Evolutionary conservation across 2,888 invertebrate species (phyloP).

Genomic region (Clunio marinus): DNA sequence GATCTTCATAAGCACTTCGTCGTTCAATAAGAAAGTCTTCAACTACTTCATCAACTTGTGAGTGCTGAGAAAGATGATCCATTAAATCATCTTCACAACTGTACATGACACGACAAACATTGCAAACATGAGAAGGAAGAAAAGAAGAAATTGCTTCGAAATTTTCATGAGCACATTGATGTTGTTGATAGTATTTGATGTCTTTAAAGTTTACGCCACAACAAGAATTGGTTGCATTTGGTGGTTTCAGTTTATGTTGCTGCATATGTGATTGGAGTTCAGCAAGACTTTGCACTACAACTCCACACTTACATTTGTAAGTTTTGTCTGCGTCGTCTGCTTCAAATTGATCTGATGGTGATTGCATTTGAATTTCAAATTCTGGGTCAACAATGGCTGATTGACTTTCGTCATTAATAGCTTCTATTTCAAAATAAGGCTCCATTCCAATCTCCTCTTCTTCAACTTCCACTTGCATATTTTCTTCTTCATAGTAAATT

Average conservation of each 20-base stretch:
- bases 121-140: not conserved
- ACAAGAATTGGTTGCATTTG: not conserved
- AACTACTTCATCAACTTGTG: not conserved
- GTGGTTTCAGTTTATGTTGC: not conserved
- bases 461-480: not conserved
- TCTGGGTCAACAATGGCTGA: not conserved
- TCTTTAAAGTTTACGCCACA: not conserved
- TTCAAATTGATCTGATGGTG: not conserved
- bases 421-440: not conserved
- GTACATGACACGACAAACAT: not conserved
- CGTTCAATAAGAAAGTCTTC: not conserved
- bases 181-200: not conserved
- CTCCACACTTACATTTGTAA: not conserved
- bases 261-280: not conserved
- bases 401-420: not conserved
- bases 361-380: not conserved
- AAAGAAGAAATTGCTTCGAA: not conserved
- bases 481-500: not conserved
- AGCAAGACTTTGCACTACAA: too few species aligned
- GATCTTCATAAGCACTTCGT: not conserved
- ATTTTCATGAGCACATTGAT: slow-evolving; percentile 7
- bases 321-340: not conserved
- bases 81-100: not conserved
- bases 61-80: not conserved
- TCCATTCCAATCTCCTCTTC: slow-evolving; percentile 1